Conservation (phyloP, 2,888 invertebrate species). For the Papilio demoleus region DNA sequence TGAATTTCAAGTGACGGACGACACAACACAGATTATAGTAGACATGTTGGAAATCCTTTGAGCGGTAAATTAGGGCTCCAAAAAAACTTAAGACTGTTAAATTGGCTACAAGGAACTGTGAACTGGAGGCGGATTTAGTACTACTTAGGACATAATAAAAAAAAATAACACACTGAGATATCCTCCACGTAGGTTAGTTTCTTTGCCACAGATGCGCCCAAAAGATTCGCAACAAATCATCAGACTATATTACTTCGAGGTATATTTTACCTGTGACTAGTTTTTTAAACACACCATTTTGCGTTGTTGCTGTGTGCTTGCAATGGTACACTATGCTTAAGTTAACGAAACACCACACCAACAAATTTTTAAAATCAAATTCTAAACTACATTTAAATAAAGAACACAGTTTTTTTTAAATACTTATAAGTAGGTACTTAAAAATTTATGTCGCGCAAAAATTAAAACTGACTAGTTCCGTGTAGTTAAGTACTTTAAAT, state of each 20-base stretch:
- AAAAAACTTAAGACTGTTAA: slow-evolving; percentile 34
- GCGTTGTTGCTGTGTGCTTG: slow-evolving; percentile 67
- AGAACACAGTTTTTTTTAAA: slow-evolving; percentile 78
- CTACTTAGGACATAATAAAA: slow-evolving; percentile 16
- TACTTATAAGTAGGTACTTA: slow-evolving; percentile 74
- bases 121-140: slow-evolving; percentile 32
- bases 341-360: slow-evolving; percentile 81
- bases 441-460: slow-evolving; percentile 81
- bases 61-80: slow-evolving; percentile 39
- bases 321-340: slow-evolving; percentile 58
- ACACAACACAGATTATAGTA: slow-evolving; percentile 73
- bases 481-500: slow-evolving; percentile 84
- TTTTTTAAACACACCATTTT: slow-evolving; percentile 66
- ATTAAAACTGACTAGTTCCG: slow-evolving; percentile 83
- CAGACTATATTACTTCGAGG: slow-evolving; percentile 58
- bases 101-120: slow-evolving; percentile 40
- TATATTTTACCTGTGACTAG: slow-evolving; percentile 78
- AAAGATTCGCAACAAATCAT: slow-evolving; percentile 53
- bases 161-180: slow-evolving; percentile 27
- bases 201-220: slow-evolving; percentile 55
- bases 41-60: slow-evolving; percentile 49
- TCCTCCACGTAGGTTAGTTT: slow-evolving; percentile 11
- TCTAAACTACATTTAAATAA: slow-evolving; percentile 79
- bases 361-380: slow-evolving; percentile 80
- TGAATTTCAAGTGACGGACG: slow-evolving; percentile 63